Evolutionary conservation across 1,140 invertebrate species (phyloP), one percentile per base, ranked within the genome.

Genomic region (Microplitis mediator): DNA sequence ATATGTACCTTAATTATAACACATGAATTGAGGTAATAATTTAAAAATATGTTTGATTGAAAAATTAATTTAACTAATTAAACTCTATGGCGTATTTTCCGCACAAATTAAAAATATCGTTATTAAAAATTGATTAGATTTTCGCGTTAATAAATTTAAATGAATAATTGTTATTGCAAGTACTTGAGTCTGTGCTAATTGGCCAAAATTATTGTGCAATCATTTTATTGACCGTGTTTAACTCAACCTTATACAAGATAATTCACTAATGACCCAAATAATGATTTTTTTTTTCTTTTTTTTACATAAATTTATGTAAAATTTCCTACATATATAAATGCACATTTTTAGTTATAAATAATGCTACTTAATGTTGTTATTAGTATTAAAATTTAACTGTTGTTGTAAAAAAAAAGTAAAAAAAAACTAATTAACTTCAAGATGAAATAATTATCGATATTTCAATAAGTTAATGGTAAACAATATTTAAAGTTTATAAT

Each of bases 401-500:
- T 54, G 1, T 54, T 54, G 13, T n/a, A 4, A n/a, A 54, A 54
- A 54, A 9, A 54, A n/a, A 14, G 5, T 2, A 3, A 31, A 58
- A 31, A 32, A 5, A 50, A 31, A 65, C 50, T 14, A 50, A 36
- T 65, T 36, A 51, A 50, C 45, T 13, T 65, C 50, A n/a, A 45
- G 39, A 16, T 39, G 14, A 65, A 65, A 65, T 45, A 35, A 39
- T 62, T 31, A 71, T 62, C 31, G 56, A 69, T n/a, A 31, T 52
- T 51, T 36, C 51, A 6, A 52, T 67, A 56, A 3, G 4, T 34
- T 54, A 2, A 56, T 56, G n/a, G 31, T 16, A 4, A 35, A 50
- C 5, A 60, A 61, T 45, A 61, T 32, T 67, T 69, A 64, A 69
- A 69, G 69, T 63, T 23, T 65, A 45, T 4, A 64, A 69, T 73